Evolutionary conservation across 2,797 vertebrate genomes (phyloP), one percentile per base, ranked within the genome.

Genomic region (Rhincodon typus): DNA sequence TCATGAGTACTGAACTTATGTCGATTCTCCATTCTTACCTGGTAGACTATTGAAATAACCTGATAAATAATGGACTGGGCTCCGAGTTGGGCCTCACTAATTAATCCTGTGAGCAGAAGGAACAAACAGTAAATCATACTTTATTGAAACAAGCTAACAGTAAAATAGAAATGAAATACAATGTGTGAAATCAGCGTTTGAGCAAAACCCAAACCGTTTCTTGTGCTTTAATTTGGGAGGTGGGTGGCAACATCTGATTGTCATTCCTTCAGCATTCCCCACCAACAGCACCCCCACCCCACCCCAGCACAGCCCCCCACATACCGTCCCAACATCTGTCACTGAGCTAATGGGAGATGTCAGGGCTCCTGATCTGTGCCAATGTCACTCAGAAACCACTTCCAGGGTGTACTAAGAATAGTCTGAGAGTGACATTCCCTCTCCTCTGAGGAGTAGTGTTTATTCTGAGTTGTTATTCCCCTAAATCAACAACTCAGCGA

Each of bases 61-160:
- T 98, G 96, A 0, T 97, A 98, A 15, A 98, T 96, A 12, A 99
- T 27, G 0, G 99, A 97, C 30, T 99, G 99, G 5, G 98, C 97
- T 6, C 98, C 99, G 86, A 99, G 97, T 96, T 99, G 98, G 95
- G 98, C 98, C 93, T 98, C 98, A 93, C 98, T 98, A 25, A 99
- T 98, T 66, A 98, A 96, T 96, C 99, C 99, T 99, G 97, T 50
- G 8, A 94, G 96, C n/a, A 34, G 96, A 19, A 96, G 30, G 25
- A n/a, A 25, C 27, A 69, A 50, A 23, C 67, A 69, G 67, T 69
- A 69, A 17, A 23, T 69, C 21, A 69, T 19, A 69, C n/a, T 19
- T 82, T 42, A 82, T 17, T 82, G n/a, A 82, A 82, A 38, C 79
- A 42, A 62, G 10, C 77, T n/a, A 79, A 79, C 13, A 19, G 3